A percentile compares a stretch with the other conserved stretches of the same genome.
Conservation (phyloP, 2,797 vertebrate genomes). For the Cossypha polioptera region DNA sequence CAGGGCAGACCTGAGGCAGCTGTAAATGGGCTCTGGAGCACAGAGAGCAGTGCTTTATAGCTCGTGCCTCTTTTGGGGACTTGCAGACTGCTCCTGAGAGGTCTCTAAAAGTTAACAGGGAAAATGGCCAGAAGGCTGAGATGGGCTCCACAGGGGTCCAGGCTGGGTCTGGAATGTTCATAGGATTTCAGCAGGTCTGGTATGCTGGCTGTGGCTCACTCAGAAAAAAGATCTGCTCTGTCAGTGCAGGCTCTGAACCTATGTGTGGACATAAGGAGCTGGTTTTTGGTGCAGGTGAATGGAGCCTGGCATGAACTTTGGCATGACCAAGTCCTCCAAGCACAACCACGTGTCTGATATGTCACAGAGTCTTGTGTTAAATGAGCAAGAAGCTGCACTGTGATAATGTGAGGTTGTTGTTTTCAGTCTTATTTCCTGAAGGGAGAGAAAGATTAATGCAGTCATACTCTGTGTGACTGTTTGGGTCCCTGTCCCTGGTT, state of each 20-base stretch:
- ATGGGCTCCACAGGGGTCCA: background rate
- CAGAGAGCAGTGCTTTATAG: background rate
- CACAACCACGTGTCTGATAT: background rate
- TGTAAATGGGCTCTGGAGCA: background rate
- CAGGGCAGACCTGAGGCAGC: background rate
- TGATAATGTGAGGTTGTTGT: background rate
- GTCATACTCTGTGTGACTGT: background rate
- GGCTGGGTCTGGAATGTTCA: background rate
- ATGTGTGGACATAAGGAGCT: background rate
- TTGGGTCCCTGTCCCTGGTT: background rate
- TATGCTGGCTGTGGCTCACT: background rate
- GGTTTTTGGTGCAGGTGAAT: background rate
- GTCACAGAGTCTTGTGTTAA: background rate
- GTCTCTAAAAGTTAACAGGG: background rate
- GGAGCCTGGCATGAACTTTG: background rate
- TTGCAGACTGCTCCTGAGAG: background rate
- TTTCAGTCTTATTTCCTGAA: background rate
- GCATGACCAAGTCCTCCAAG: background rate
- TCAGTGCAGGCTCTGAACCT: background rate
- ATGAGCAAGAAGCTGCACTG: background rate
- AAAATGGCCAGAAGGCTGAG: background rate
- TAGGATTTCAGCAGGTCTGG: background rate
- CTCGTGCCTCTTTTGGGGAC: background rate
- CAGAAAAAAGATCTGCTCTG: background rate
- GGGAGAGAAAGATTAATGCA: background rate